Evolutionary conservation across 30 jellyfish, hydroid and myxozoan genomes (phyloP).

Genomic region (Cassiopea xamachana): DNA sequence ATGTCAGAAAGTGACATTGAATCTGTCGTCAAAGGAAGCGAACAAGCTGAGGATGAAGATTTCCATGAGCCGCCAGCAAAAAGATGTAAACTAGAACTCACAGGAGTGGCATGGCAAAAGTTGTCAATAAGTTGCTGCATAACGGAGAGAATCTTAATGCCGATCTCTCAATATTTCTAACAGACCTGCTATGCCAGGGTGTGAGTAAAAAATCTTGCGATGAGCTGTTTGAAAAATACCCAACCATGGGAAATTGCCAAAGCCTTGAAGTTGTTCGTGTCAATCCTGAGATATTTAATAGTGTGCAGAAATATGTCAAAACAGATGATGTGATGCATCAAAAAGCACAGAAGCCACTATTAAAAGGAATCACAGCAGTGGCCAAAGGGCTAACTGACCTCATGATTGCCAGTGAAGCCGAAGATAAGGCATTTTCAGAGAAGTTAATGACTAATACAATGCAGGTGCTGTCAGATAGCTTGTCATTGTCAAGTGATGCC

Average conservation of each 20-base stretch:
- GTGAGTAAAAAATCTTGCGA: not conserved
- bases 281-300: not conserved
- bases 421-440: not conserved
- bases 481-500: not conserved
- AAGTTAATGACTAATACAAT: not conserved
- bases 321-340: not conserved
- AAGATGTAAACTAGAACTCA: not conserved
- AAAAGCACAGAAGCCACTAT: not conserved
- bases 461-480: not conserved
- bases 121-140: not conserved
- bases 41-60: not conserved
- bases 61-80: not conserved
- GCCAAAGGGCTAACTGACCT: not conserved
- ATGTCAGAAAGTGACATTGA: not conserved
- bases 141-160: not conserved
- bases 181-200: not conserved
- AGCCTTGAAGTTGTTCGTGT: not conserved
- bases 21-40: not conserved
- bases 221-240: not conserved
- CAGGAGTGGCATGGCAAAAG: not conserved
- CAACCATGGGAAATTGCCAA: not conserved
- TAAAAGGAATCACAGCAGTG: not conserved
- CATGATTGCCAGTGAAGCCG: not conserved
- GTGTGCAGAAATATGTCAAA: not conserved
- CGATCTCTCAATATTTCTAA: not conserved